Conservation (phyloP, 2,888 invertebrate species). For the Mechanitis mazaeus region DNA sequence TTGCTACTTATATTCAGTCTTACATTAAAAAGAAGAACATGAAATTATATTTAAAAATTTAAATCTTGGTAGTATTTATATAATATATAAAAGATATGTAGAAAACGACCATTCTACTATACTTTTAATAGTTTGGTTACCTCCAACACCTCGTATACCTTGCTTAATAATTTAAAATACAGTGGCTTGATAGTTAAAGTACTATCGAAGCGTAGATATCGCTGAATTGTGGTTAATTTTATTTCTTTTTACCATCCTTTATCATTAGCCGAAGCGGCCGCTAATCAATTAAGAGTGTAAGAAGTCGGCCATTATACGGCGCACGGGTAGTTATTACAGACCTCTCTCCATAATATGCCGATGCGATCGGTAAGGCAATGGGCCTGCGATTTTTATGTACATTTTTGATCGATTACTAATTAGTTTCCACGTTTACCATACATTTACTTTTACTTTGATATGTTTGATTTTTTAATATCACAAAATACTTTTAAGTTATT, state of each 20-base stretch:
- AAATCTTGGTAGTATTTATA: slow-evolving; percentile 4
- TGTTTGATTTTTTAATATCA: slow-evolving; percentile 12
- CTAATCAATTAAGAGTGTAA: slow-evolving; percentile 78
- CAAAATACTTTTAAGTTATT: slow-evolving; percentile 28
- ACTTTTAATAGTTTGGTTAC: slow-evolving; percentile 2
- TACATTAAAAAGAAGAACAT: slow-evolving; percentile 58
- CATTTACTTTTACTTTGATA: slow-evolving; percentile 10
- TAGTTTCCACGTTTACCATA: slow-evolving; percentile 27
- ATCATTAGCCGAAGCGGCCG: slow-evolving; percentile 76
- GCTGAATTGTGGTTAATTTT: slow-evolving; percentile 69
- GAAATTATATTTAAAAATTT: slow-evolving; percentile 51
- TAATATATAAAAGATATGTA: neutral
- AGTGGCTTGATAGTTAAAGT: slow-evolving; percentile 43
- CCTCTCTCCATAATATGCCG: slow-evolving; percentile 69
- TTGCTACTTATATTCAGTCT: slow-evolving; percentile 52
- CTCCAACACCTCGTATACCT: slow-evolving; percentile 1
- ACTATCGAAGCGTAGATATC: slow-evolving; percentile 51
- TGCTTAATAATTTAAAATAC: slow-evolving; percentile 26
- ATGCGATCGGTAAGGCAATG: slow-evolving; percentile 73
- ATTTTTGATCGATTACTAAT: slow-evolving; percentile 68
- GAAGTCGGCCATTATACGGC: slow-evolving; percentile 74
- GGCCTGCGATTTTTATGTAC: slow-evolving; percentile 72
- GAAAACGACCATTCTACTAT: no score
- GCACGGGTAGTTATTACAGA: slow-evolving; percentile 73
- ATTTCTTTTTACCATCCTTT: slow-evolving; percentile 76